These are phyloP conservation scores for Calliopum simillimum DNA, from an alignment of 2,888 invertebrate genomes.

Conservation along the genomic window DNA sequence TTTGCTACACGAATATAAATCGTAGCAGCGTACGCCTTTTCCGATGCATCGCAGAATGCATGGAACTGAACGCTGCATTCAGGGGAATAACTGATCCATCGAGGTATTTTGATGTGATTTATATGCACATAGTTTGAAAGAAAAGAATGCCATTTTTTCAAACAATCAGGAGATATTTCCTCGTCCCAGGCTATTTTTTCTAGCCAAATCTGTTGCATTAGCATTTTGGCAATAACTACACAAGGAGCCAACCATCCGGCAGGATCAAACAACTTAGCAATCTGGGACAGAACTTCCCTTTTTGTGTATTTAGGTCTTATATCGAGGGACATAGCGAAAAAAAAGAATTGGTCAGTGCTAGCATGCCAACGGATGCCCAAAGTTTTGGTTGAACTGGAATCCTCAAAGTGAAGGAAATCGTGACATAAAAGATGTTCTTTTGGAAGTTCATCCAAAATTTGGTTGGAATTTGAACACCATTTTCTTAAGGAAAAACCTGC, in stretches of 20 bases:
- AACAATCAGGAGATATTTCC: background rate
- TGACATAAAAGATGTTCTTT: background rate
- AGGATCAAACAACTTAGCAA: conserved; percentile 38
- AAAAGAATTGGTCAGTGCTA: conserved; percentile 36
- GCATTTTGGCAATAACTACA: conserved; percentile 12
- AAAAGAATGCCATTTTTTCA: conserved; percentile 18
- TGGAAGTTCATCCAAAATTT: conserved; percentile 11
- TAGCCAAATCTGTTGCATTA: conserved; percentile 43
- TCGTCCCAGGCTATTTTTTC: conserved; percentile 34
- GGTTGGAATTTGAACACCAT: no score
- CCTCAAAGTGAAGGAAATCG: conserved; percentile 17
- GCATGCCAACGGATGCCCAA: conserved; percentile 31
- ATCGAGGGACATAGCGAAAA: conserved; percentile 3
- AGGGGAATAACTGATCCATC: conserved; percentile 34
- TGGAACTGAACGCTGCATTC: conserved; percentile 22
- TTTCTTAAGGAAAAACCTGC: conserved; percentile 36
- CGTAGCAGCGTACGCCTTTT: no score
- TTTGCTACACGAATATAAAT: no score
- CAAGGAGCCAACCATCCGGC: conserved; percentile 38
- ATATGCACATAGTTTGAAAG: conserved; percentile 8
- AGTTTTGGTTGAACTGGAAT: conserved; percentile 25
- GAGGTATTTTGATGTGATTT: conserved; percentile 26
- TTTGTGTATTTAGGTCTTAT: conserved; percentile 15
- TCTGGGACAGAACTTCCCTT: conserved; percentile 34
- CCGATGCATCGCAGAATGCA: conserved; percentile 38